Evolutionary conservation across 2,113 vertebrate species (phyloP).

Genomic region (Bos indicus): DNA sequence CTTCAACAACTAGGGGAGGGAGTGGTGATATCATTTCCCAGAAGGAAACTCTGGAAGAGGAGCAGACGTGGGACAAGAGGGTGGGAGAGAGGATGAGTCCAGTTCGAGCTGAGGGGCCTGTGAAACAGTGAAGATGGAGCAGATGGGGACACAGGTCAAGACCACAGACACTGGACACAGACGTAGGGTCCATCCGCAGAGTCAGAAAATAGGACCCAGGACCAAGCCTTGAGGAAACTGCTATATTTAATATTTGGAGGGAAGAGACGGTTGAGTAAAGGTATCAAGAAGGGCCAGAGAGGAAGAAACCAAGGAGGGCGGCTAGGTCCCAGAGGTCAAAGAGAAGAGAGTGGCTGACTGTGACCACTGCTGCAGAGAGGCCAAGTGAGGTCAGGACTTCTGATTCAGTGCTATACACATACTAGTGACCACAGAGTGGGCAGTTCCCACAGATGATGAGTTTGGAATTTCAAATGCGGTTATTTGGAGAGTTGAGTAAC

Average conservation of each 20-base stretch:
- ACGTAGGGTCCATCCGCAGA: not conserved
- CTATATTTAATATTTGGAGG: not conserved
- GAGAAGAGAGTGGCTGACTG: not conserved
- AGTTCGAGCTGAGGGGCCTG: not conserved
- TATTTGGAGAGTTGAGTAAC: not conserved
- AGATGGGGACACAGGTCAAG: not conserved
- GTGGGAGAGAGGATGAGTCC: not conserved
- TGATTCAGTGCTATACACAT: rapidly evolving
- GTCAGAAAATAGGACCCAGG: not conserved
- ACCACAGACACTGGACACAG: not conserved
- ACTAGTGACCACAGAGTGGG: not conserved
- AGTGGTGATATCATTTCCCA: not conserved
- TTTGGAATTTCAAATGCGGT: not conserved
- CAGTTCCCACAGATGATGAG: not conserved
- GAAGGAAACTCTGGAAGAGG: not conserved
- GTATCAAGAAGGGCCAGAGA: not conserved
- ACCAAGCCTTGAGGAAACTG: not conserved
- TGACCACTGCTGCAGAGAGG: not conserved
- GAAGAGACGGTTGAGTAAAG: not conserved
- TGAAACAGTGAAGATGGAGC: not conserved
- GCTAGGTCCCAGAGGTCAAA: not conserved
- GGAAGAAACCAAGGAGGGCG: not conserved
- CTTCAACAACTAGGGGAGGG: not conserved
- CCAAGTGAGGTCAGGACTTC: not conserved
- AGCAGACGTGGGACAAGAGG: not conserved